phyloP scores from a whole-genome alignment of 2,797 vertebrate genomes.

The Jordanella pulchra region DNA sequence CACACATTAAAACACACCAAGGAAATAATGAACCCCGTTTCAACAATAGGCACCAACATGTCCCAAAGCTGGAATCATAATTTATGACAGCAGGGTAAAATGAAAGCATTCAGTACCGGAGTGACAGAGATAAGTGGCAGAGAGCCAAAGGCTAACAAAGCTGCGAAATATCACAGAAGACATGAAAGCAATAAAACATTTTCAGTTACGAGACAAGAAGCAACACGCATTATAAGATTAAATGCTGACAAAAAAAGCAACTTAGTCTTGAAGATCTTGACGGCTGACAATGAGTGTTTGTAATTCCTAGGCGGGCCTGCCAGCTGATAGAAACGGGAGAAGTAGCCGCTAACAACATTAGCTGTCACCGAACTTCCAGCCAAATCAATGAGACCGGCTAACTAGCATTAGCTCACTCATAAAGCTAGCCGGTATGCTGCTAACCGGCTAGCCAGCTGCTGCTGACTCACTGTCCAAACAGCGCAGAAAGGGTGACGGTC shows the following conservation, averaged over 20 bases:
- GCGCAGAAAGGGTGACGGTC: constrained; percentile 26
- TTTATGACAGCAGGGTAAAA: background rate
- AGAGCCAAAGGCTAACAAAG: constrained; percentile 26
- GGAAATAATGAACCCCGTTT: constrained; percentile 14
- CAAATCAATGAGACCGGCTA: constrained; percentile 53
- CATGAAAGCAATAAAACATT: constrained; percentile 12
- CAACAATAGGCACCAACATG: constrained; percentile 12
- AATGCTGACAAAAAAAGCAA: background rate
- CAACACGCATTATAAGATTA: rapidly evolving
- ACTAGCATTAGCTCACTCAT: constrained; percentile 43
- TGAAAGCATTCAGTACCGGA: background rate
- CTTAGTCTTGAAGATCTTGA: background rate
- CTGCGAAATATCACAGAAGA: constrained; percentile 14
- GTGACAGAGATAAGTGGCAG: constrained; percentile 8
- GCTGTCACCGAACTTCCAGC: constrained; percentile 23
- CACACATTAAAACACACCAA: constrained; percentile 42
- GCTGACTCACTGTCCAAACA: constrained; percentile 76
- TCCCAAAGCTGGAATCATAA: background rate
- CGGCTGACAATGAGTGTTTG: background rate
- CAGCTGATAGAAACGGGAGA: constrained; percentile 25
- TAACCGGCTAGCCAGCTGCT: constrained; percentile 52
- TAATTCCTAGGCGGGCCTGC: constrained; percentile 34
- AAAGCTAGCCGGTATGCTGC: constrained; percentile 57
- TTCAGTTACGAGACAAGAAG: background rate
- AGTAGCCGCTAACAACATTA: constrained; percentile 33